Evolutionary conservation across 2,888 invertebrate species (phyloP), one percentile per base, ranked within the genome.

Genomic region (Andrena bucephala): DNA sequence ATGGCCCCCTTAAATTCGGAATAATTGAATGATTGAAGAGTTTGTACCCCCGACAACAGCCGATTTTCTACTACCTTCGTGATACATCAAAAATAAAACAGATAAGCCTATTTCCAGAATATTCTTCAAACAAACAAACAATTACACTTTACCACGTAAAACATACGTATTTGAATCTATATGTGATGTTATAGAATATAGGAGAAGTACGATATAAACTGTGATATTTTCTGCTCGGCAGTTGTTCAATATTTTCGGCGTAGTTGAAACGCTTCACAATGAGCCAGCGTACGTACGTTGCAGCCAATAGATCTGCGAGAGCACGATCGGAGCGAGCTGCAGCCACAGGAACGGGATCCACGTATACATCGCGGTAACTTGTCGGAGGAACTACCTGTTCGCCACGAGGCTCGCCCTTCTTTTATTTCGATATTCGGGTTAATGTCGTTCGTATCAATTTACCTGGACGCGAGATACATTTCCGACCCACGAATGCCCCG

Each of bases 361-460:
- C 50, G 72, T 77, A 83, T 73, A 77, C 81, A 87, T 83, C 71
- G 72, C 68, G 65, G 57, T 67, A 73, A 81, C 65, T 65, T 73
- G 62, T 13, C 65, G 59, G 68, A 63, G 31, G 62, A 74, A 87
- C 81, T 88, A 85, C 74, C 65, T 70, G 70, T 54, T 62, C 71
- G 16, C 48, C 71, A 73, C 29, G 31, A 13, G 63, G 36, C 73
- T 70, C 71, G 80, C 78, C 81, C 73, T 78, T 63, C 84, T 85
- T 84, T 82, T 88, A 88, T 85, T 86, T 77, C 80, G 76, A 81
- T 83, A 82, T 85, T 71, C 78, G 74, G 76, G 82, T 88, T 87
- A 85, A 88, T 83, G 81, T 83, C 81, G 73, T 79, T 73, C 70
- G 74, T 77, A 84, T 87, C 76, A 84, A 82, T 84, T 85, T 78